Evolutionary conservation across 2,888 invertebrate species (phyloP).

Genomic region (Rhingia rostrata): DNA sequence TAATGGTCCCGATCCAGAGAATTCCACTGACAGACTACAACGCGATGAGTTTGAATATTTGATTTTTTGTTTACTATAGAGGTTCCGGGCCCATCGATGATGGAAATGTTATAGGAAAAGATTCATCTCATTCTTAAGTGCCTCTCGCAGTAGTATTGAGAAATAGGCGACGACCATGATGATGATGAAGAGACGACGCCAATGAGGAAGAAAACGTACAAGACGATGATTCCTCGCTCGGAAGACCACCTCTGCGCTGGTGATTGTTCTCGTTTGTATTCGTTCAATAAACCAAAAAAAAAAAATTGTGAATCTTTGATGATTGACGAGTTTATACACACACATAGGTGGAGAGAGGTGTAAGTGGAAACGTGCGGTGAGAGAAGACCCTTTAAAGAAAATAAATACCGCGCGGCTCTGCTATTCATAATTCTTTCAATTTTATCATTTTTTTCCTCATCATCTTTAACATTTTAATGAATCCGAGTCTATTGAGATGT

Average conservation of each 20-base stretch:
- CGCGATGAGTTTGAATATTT: conserved; percentile 66
- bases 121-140: conserved; percentile 71
- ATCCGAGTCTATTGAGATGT: conserved; percentile 72
- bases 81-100: conserved; percentile 62
- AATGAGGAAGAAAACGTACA: neutral
- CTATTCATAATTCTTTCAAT: conserved; percentile 70
- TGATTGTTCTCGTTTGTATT: conserved; percentile 72
- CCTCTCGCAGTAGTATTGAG: conserved; percentile 25
- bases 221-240: conserved; percentile 27
- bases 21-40: conserved; percentile 58
- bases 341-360: conserved; percentile 17
- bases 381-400: conserved; percentile 56
- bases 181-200: neutral
- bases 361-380: conserved; percentile 39
- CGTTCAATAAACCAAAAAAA: conserved; percentile 42
- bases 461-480: conserved; percentile 59
- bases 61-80: conserved; percentile 59
- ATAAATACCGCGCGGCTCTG: conserved; percentile 64
- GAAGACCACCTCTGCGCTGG: conserved; percentile 69
- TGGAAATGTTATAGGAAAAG: conserved; percentile 66
- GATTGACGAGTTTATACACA: conserved; percentile 58
- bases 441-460: conserved; percentile 6
- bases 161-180: neutral
- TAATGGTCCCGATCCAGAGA: conserved; percentile 58
- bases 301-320: conserved; percentile 37